Evolutionary conservation across 2,888 invertebrate genomes (phyloP).

Genomic region (Pemphredon lugubris): DNA sequence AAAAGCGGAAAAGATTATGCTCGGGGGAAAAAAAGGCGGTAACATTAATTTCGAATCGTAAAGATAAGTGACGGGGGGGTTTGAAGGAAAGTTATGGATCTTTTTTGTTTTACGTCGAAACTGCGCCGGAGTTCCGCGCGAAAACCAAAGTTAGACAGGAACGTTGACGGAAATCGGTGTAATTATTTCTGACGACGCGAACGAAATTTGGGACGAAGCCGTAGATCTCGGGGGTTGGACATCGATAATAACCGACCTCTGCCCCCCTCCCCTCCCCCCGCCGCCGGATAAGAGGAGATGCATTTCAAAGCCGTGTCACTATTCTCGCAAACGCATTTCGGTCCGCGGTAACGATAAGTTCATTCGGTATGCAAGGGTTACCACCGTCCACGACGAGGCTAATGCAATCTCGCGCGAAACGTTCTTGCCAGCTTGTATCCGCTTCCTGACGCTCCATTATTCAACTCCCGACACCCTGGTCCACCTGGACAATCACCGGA

Average conservation of each 20-base stretch:
- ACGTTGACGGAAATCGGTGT: no score
- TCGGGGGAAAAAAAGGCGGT: constrained; percentile 4
- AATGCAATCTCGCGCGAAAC: constrained; percentile 49
- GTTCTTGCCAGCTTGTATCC: constrained; percentile 9
- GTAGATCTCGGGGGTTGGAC: no score
- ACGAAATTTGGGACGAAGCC: no score
- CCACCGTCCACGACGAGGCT: constrained; percentile 36
- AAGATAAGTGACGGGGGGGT: constrained; percentile 24
- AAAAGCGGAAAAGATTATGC: constrained; percentile 13
- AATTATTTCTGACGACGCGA: no score
- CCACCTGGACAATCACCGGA: not conserved
- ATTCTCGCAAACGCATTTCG: not conserved
- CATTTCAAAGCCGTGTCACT: not conserved
- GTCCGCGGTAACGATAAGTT: constrained; percentile 48
- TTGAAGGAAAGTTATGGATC: not conserved
- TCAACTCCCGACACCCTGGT: not conserved
- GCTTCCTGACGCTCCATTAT: constrained; percentile 9
- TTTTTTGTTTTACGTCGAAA: no score
- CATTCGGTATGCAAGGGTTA: constrained; percentile 59
- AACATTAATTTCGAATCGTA: constrained; percentile 22
- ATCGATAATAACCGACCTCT: no score
- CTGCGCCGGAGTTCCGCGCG: no score
- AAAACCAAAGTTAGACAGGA: no score
- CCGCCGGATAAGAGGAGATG: not conserved
- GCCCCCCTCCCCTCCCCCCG: no score